Base-by-base conservation (phyloP, 2,113 vertebrate genomes). In the Tylochromis polylepis region DNA sequence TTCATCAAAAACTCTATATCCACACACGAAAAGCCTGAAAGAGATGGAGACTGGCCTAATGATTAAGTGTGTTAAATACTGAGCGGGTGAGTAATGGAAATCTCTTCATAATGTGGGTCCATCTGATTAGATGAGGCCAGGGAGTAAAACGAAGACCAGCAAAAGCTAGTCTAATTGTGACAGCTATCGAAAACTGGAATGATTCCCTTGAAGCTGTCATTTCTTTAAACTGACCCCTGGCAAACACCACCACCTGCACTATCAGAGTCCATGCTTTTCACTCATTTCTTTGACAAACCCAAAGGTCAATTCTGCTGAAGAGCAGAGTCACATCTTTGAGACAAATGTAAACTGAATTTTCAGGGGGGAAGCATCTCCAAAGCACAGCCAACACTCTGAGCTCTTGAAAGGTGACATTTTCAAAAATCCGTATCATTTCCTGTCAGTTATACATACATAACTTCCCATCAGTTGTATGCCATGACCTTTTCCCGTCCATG, bases 361-460 rank as follows among this genome's bases (percentile, higher is more conserved):
- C 70, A 79, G 24, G 3, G 46, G 43, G 49, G 31, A 27, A n/a
- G 18, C 5, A 3, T 57, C 57, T 85, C 15, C 43, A 46, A 82
- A 84, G 84, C 70, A 29, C 43, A 41, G 49, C 84, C 27, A 79
- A 77, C 43, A 29, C 10, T 49, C 43, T 51, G 43, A 51, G 62
- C 34, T 72, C 59, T 62, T 38, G 77, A 82, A 75, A 85, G 80
- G 58, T 90, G 85, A 79, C 87, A 84, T 88, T 87, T 87, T 82
- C 29, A 86, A 82, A 84, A 82, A 29, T 57, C 16, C 11, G 41
- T 81, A 75, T 84, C 81, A 83, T 81, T 81, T 77, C 27, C 70
- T 77, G 70, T 77, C 70, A 77, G 70, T 51, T 77, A 31, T 51
- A 77, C 43, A 51, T 51, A 51, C 70, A 77, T 77, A 77, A 51